A percentile compares a stretch with the other conserved stretches of the same genome.
phyloP scores from a whole-genome alignment of 2,113 vertebrate genomes.

The Corydoras maculifer region DNA sequence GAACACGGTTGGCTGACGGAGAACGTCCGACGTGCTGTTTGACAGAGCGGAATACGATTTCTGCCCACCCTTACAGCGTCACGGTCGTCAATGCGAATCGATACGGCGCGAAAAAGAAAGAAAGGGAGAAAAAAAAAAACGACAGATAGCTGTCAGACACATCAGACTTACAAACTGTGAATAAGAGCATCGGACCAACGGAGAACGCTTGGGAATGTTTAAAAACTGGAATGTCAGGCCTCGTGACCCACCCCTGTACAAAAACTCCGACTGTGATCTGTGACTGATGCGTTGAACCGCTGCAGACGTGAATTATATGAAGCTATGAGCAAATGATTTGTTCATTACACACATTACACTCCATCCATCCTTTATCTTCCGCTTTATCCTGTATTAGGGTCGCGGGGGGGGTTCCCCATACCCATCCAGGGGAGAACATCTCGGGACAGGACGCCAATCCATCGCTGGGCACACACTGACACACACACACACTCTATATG shows the following conservation, averaged over 20 bases:
- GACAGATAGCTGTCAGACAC: slow-evolving; percentile 15
- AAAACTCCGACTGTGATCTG: background rate
- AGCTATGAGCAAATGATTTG: too few species aligned
- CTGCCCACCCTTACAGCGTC: slow-evolving; percentile 18
- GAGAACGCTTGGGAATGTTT: background rate
- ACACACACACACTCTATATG: too few species aligned
- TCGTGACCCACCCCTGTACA: background rate
- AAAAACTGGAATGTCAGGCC: background rate
- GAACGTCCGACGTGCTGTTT: slow-evolving; percentile 24
- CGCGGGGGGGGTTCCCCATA: too few species aligned
- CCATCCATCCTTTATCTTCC: too few species aligned
- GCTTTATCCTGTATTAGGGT: too few species aligned
- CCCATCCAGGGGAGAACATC: too few species aligned
- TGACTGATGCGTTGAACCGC: background rate
- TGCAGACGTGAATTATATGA: too few species aligned
- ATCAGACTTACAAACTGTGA: slow-evolving; percentile 11
- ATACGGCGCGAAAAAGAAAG: slow-evolving; percentile 17
- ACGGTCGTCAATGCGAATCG: slow-evolving; percentile 27
- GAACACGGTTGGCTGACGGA: slow-evolving; percentile 11
- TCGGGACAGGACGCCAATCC: too few species aligned
- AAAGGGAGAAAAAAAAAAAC: background rate
- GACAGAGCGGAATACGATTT: slow-evolving; percentile 27
- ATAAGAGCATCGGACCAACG: background rate
- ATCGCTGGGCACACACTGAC: too few species aligned
- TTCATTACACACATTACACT: too few species aligned